Evolutionary conservation across 2,888 invertebrate genomes (phyloP).

Genomic region (Clunio marinus): DNA sequence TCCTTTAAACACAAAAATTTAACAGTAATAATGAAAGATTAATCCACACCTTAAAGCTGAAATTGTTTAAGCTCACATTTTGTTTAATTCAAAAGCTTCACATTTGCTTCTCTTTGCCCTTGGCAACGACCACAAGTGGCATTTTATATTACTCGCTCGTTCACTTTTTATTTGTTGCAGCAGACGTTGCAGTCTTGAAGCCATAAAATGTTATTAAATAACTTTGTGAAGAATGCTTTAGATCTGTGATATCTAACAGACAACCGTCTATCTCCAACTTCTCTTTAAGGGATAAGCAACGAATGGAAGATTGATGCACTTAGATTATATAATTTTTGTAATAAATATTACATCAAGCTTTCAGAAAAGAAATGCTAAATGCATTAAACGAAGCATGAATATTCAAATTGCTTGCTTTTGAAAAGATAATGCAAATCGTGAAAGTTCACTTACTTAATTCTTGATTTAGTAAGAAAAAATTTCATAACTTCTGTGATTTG

Average conservation of each 20-base stretch:
- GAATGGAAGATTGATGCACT: constrained; percentile 17
- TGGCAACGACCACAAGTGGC: constrained; percentile 20
- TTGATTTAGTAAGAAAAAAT: too few relatives aligned
- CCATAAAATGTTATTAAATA: constrained; percentile 21
- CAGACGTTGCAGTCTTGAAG: not conserved
- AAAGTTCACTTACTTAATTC: too few relatives aligned
- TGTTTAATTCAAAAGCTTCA: too few relatives aligned
- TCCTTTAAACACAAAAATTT: too few relatives aligned
- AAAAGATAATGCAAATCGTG: too few relatives aligned
- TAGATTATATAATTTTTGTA: constrained; percentile 8
- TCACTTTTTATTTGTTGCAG: not conserved
- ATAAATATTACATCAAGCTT: not conserved
- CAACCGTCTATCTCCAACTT: not conserved
- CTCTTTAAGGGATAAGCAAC: not conserved
- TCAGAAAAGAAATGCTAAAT: not conserved
- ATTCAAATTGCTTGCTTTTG: too few relatives aligned
- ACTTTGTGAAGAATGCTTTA: constrained; percentile 2
- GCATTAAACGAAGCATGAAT: constrained; percentile 3
- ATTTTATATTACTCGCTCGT: not conserved
- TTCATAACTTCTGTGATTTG: too few relatives aligned
- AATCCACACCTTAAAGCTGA: not conserved
- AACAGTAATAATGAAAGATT: too few relatives aligned
- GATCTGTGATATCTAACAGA: not conserved
- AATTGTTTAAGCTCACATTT: not conserved
- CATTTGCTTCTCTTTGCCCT: too few relatives aligned